Base-by-base conservation (phyloP, 2,888 invertebrate species). In the Lasioglossum pauxillum region DNA sequence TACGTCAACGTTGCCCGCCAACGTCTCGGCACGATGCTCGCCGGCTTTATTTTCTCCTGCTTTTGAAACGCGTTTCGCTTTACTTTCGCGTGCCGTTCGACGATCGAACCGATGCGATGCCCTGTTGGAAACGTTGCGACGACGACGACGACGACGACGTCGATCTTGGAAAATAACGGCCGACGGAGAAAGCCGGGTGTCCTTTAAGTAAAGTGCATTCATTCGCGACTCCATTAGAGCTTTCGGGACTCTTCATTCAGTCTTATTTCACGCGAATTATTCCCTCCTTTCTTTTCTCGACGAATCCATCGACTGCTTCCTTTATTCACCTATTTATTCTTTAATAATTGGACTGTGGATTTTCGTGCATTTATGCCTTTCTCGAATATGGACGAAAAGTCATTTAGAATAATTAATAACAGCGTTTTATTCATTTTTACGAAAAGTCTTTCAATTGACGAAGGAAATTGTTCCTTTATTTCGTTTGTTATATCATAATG, bases 61-160 rank as follows among this genome's bases (percentile, higher is more conserved):
- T 75, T 82, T 80, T 74, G 77, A 46, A 80, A 72, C 79, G 78
- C 83, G 83, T 31, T 53, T 57, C 64, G 67, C 60, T 80, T 83
- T 72, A 64, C 80, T 75, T 73, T 79, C 82, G 76, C 76, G 69
- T 79, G 75, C 69, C 73, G 67, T 49, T 27, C 57, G 71, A 46
- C 35, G 41, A 73, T 74, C 49, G 71, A 49, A 72, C 31, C 77
- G 46, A 49, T 44, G n/a, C 77, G 46, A 49, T 44, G n/a, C 53
- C 31, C 67, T 27, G 19, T 23, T 57, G 14, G 49, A 71, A 69
- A 53, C 74, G 77, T 78, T 49, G 76, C 74, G 80, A 74, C 79
- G 75, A 60, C 57, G 44, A 16, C 64, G 60, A 53, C 53, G 46
- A 46, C 57, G 57, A 16, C 60, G 60, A 27, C n/a, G 38, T 71